Percentiles rank a stretch among this genome's conserved stretches.
phyloP scores from a whole-genome alignment of 1,140 invertebrate genomes.

The Nylanderia fulva region DNA sequence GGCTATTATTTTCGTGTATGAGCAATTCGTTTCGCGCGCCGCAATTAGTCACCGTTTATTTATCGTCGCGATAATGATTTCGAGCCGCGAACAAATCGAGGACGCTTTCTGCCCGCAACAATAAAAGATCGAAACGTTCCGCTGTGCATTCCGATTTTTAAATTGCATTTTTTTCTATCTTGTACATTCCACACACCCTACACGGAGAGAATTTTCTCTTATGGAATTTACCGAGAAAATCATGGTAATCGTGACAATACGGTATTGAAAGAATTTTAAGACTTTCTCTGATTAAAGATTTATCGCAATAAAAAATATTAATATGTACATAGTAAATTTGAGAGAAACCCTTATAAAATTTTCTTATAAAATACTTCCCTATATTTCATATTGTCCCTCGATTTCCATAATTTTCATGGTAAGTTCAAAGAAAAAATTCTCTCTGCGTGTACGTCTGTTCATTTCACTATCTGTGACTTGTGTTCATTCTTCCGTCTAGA shows the following conservation, averaged over 20 bases:
- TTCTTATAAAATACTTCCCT: no score
- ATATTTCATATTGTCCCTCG: no score
- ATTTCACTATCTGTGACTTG: not conserved
- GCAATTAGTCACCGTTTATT: conserved; percentile 22
- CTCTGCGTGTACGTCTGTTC: not conserved
- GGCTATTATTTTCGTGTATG: conserved; percentile 6
- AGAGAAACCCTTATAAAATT: no score
- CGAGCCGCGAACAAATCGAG: not conserved
- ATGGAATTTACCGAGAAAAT: no score
- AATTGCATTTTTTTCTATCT: not conserved
- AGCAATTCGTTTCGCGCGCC: not conserved
- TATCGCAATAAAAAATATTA: no score
- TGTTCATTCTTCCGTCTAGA: not conserved
- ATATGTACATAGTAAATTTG: no score
- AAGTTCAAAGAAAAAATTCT: no score
- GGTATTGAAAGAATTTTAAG: no score
- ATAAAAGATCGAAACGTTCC: not conserved
- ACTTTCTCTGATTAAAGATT: no score
- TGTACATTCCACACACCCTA: not conserved
- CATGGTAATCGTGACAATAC: no score
- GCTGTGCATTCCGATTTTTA: not conserved
- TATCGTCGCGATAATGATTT: conserved; percentile 22
- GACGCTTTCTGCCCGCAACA: not conserved
- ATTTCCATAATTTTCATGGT: no score
- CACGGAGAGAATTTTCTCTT: no score